phyloP scores from a whole-genome alignment of 1,140 invertebrate genomes.

The Cotesia glomerata region DNA sequence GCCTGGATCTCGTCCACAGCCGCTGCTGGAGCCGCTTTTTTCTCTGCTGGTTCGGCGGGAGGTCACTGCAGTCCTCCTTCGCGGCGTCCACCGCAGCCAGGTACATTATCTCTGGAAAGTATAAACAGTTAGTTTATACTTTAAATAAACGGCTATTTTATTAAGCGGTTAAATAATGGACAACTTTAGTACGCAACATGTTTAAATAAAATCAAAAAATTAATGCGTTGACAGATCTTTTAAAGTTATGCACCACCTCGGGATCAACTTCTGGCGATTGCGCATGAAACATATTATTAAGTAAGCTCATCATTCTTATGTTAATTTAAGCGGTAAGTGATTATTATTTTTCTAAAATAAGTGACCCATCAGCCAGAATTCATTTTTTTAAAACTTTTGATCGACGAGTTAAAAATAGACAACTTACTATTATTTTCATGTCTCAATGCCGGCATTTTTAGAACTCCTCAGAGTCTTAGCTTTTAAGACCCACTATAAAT shows the following conservation, averaged over 20 bases:
- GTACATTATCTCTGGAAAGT: slow-evolving; percentile 78
- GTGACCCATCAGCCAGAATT: too few species aligned
- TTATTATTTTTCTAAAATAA: not conserved
- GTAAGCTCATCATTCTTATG: slow-evolving; percentile 61
- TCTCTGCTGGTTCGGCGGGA: slow-evolving; percentile 96
- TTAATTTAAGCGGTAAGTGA: slow-evolving; percentile 26
- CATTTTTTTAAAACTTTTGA: too few species aligned
- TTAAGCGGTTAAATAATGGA: slow-evolving; percentile 12
- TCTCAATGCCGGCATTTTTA: too few species aligned
- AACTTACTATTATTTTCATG: too few species aligned
- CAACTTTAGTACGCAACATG: not conserved
- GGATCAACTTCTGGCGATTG: slow-evolving; percentile 82
- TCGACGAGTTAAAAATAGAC: too few species aligned
- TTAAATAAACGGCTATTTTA: too few species aligned
- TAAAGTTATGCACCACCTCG: slow-evolving; percentile 88
- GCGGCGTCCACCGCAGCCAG: slow-evolving; percentile 73
- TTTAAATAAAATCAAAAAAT: slow-evolving; percentile 30
- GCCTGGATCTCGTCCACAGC: slow-evolving; percentile 85
- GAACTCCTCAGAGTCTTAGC: too few species aligned
- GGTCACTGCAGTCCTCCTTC: slow-evolving; percentile 93
- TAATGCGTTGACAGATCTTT: slow-evolving; percentile 74
- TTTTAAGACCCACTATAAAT: too few species aligned
- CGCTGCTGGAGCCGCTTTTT: slow-evolving; percentile 91
- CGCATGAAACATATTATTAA: slow-evolving; percentile 64
- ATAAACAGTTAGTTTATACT: not conserved